Evolutionary conservation across 2,113 vertebrate genomes (phyloP), one percentile per base, ranked within the genome.

Genomic region (Stictonetta naevosa): DNA sequence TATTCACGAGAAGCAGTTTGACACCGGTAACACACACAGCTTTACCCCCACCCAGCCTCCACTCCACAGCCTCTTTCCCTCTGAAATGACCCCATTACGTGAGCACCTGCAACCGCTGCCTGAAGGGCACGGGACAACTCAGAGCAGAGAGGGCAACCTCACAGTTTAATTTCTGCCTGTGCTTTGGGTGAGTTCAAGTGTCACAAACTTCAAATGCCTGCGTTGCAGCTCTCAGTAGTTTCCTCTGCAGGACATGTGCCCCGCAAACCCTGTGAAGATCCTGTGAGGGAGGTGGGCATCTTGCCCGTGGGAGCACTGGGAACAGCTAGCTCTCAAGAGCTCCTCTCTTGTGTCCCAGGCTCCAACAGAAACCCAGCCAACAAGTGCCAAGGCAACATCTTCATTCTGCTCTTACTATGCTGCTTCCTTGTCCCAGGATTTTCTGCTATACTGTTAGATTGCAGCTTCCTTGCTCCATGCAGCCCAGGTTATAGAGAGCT

Each of bases 31-130:
- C 25, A 48, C 2, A 7, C 26, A n/a, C 3, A 84, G n/a, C 36
- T 83, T 91, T 58, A 56, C 42, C 6, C 22, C 11, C 7, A 6
- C 34, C 36, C 52, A 75, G 4, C 8, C 26, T 72, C 25, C 33
- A 44, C 34, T 74, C 36, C 56, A 50, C 22, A 38, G 3, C 20
- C 20, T 56, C 20, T 38, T 77, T 83, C 44, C 10, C 60, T 64
- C 4, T 3, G 8, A 89, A 84, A 11, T 10, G 15, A 71, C 28
- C 11, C 44, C 28, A 7, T 22, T 33, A 55, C 0, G 0, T 13
- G 16, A 63, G 29, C 2, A 0, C 36, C 21, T 69, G 21, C 6
- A 21, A 16, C 0, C 25, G 0, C 33, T 23, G 8, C 31, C 79
- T 55, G 33, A 44, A 81, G 72, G 23, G 21, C 38, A 48, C 6